Evolutionary conservation across 2,888 invertebrate genomes (phyloP), one percentile per base, ranked within the genome.

Genomic region (Dynastes grantii): DNA sequence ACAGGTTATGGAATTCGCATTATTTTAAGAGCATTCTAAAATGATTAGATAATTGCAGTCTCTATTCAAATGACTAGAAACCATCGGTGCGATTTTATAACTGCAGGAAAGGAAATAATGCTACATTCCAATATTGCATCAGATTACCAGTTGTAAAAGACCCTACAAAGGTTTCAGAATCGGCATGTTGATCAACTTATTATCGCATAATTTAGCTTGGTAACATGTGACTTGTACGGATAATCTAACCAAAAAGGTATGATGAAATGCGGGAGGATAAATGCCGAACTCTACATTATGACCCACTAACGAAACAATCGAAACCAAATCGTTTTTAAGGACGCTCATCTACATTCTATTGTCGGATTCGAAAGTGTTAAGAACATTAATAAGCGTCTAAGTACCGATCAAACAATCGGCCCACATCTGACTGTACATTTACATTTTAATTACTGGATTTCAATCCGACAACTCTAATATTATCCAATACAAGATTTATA

Each of bases 281-380:
- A 37, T 37, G 32, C 5, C 4, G 32, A 37, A 37, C 32, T 37
- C 5, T 37, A 37, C 32, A 37, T 37, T 27, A 58, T 22, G 58
- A 58, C 58, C 58, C 27, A 58, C 58, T 58, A 27, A 22, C 58
- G 58, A 58, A 58, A 58, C 58, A 58, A 58, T n/a, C 16, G 58
- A 58, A 58, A 58, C 58, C 58, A 58, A 58, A n/a, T 58, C 58
- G 27, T 58, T 58, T 58, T 27, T 58, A 58, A 8, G 58, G 58
- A 58, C 3, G 58, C 27, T 58, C 58, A 27, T 58, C 58, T 58
- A 16, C 58, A 58, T 58, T 58, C 58, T 58, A 27, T 16, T 58
- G 58, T 16, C 58, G 58, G 27, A 58, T 58, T 58, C 58, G 58
- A 58, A 58, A 58, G 58, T 58, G 58, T 58, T 58, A 58, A 58